A percentile compares a stretch with the other conserved stretches of the same genome.
phyloP scores from a whole-genome alignment of 2,888 invertebrate species.

The Incurvaria masculella region DNA sequence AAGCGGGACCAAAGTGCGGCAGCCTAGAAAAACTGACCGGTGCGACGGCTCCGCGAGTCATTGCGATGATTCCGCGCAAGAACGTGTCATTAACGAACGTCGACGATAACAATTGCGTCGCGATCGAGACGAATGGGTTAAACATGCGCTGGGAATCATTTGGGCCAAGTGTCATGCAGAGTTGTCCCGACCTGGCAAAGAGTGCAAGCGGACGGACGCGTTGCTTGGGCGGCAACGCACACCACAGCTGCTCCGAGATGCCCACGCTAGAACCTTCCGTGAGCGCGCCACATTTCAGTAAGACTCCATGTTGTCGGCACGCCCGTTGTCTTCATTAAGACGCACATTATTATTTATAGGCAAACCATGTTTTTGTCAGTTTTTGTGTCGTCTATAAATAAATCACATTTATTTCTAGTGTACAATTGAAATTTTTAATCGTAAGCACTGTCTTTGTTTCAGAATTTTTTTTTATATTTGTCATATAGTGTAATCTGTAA shows the following conservation, averaged over 20 bases:
- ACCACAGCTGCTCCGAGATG: conserved; percentile 14
- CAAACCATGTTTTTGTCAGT: not conserved
- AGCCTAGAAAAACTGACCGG: conserved; percentile 32
- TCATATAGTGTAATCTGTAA: too few species aligned
- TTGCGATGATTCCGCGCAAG: conserved; percentile 21
- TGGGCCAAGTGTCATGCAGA: conserved; percentile 20
- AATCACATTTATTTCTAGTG: too few species aligned
- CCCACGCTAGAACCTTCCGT: not conserved
- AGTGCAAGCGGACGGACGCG: conserved; percentile 23
- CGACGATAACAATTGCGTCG: conserved; percentile 2
- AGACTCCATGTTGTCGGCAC: not conserved
- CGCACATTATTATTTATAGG: not conserved
- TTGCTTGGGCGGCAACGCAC: conserved; percentile 18
- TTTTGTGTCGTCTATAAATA: too few species aligned
- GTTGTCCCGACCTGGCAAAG: conserved; percentile 30
- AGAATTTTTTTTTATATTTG: too few species aligned
- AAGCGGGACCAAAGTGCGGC: conserved; percentile 27
- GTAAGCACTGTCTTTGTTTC: too few species aligned
- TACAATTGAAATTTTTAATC: too few species aligned
- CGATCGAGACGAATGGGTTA: conserved; percentile 11
- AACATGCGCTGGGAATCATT: conserved; percentile 20
- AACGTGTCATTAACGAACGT: conserved; percentile 19
- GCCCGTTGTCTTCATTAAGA: not conserved
- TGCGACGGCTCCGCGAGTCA: conserved; percentile 20
- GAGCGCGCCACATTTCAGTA: not conserved